Base-by-base conservation (phyloP, 2,113 vertebrate genomes). In the Hylia prasina region DNA sequence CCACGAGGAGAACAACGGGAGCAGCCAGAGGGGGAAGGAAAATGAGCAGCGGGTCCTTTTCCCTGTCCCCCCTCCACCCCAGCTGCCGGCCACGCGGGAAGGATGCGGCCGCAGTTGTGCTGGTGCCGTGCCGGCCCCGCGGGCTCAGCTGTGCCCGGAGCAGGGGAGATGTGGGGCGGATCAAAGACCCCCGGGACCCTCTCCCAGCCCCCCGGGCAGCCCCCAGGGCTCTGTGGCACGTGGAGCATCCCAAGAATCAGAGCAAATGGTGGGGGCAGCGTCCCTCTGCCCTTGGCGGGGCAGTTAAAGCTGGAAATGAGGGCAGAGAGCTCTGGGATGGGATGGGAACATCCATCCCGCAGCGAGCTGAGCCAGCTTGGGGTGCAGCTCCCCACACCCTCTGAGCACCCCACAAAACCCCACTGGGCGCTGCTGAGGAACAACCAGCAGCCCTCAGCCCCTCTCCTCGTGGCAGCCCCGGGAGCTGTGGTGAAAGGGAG, bases 191-290 rank as follows among this genome's bases (percentile, higher is more conserved):
- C 0, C 0, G 3, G 95, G 30, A 24, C 58, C 82, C 33, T 31
- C 27, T 87, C 83, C 20, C 69, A 35, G 5, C 69, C 54, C 58
- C 28, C 12, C 0, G 0, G 13, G 25, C 42, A 72, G 50, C 30
- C 7, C 47, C 33, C 5, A 0, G 1, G 57, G 85, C 79, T 63
- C 72, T 27, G 58, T 0, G 86, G 89, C 70, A 89, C 0, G 87
- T 25, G 7, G 79, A 69, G 78, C 94, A 96, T 94, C 78, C 81
- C 64, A 82, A 44, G 87, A 94, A 97, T 95, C 61, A 25, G 63
- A 96, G 82, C 96, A 95, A 77, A 47, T 87, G 95, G 48, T 3
- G 73, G 60, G 73, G 72, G 60, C 84, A 70, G 77, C 6, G 0
- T 80, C 66, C 76, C 72, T 63, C n/a, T 57, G 71, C 24, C 69